Conservation (phyloP, 2,797 vertebrate species). For the Chloroceryle amazona region DNA sequence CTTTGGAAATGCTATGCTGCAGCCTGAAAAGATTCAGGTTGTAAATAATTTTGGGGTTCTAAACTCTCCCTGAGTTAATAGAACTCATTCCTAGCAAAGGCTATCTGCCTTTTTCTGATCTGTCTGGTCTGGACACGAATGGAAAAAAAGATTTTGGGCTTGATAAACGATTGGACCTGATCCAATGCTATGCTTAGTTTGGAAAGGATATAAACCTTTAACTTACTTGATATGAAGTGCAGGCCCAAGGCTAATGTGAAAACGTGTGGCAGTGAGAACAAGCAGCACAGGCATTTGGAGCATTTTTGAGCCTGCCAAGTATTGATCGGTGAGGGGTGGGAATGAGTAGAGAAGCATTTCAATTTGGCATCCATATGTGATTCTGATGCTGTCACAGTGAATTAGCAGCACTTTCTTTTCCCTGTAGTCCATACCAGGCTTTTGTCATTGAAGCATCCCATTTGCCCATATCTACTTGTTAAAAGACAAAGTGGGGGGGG, state of each 20-base stretch:
- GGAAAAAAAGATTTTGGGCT: not conserved
- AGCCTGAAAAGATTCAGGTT: not conserved
- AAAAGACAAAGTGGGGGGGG: not conserved
- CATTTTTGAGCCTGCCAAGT: constrained; percentile 43
- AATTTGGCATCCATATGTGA: constrained; percentile 39
- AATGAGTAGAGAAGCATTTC: constrained; percentile 56
- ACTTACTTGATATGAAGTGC: not conserved
- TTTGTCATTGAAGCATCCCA: constrained; percentile 53
- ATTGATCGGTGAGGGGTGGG: constrained; percentile 44
- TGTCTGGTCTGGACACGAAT: accelerated
- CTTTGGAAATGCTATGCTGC: not conserved
- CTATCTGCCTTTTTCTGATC: not conserved
- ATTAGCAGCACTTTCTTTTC: constrained; percentile 52
- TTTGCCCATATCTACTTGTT: not conserved
- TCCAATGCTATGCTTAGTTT: not conserved
- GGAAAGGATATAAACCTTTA: constrained; percentile 15
- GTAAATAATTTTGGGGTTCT: not conserved
- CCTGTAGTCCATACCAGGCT: not conserved
- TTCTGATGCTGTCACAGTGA: constrained; percentile 68
- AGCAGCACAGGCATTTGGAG: constrained; percentile 11
- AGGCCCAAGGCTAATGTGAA: constrained; percentile 8
- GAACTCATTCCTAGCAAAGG: not conserved
- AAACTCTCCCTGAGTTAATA: not conserved
- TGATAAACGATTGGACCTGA: not conserved
- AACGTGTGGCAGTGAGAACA: not conserved